phyloP scores from a whole-genome alignment of 30 jellyfish, hydroid and myxozoan genomes.

The Rhopilema esculentum region DNA sequence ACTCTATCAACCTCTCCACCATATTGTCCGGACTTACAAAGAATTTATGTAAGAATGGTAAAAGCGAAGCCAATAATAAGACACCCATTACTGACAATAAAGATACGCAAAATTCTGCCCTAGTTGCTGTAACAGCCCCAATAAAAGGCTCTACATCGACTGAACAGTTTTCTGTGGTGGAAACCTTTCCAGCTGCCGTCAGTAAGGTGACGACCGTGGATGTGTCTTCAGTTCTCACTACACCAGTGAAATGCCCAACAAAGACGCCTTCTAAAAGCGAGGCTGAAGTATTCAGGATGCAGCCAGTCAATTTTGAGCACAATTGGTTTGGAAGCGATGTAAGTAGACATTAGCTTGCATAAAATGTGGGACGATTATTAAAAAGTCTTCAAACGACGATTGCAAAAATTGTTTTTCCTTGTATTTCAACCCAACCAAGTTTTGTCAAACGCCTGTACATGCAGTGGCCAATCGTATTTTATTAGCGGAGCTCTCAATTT shows the following conservation, averaged over 20 bases:
- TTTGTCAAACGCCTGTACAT: too few species aligned
- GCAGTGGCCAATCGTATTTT: too few species aligned
- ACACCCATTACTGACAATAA: not conserved
- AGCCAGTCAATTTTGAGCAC: conserved; percentile 50
- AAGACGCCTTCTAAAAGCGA: conserved; percentile 73
- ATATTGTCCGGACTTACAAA: conserved; percentile 70
- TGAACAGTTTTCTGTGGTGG: not conserved
- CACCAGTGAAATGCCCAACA: conserved; percentile 59
- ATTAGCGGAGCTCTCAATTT: too few species aligned
- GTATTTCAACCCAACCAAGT: too few species aligned
- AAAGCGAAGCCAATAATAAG: not conserved
- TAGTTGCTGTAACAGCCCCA: not conserved
- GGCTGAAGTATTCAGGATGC: conserved; percentile 4
- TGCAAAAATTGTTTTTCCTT: too few species aligned
- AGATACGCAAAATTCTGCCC: not conserved
- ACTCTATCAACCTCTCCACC: conserved; percentile 38
- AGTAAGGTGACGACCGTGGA: not conserved
- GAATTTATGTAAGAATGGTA: conserved; percentile 37
- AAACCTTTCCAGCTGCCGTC: not conserved
- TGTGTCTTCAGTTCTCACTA: conserved; percentile 58
- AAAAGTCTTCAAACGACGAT: too few species aligned
- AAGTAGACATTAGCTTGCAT: conserved; percentile 1
- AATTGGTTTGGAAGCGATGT: conserved; percentile 81
- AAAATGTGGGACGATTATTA: not conserved
- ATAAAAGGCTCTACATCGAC: not conserved